Evolutionary conservation across 2,113 vertebrate genomes (phyloP).

Genomic region (Jaculus jaculus): DNA sequence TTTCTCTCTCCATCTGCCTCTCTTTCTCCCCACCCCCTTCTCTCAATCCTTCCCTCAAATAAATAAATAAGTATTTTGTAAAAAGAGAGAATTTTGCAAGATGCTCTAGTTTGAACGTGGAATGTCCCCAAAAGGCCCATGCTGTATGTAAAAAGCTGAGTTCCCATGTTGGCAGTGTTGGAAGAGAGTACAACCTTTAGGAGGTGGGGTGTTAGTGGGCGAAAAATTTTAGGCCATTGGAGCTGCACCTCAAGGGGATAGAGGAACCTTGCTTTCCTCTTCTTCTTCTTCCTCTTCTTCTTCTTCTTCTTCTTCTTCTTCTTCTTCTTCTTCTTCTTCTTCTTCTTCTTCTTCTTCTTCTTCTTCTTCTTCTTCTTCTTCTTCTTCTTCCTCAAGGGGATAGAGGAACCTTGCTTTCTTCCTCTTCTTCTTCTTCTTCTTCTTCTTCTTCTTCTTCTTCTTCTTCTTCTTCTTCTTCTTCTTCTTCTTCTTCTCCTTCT

Average conservation of each 20-base stretch:
- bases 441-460: not conserved
- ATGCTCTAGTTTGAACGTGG: not conserved
- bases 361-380: not conserved
- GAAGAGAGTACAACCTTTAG: not conserved
- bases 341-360: too few relatives aligned
- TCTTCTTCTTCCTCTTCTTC: not conserved
- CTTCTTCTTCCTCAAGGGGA: not conserved
- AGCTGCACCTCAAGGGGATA: not conserved
- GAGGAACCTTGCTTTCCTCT: not conserved
- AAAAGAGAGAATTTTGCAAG: slow-evolving; percentile 27
- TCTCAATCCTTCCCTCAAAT: too few relatives aligned
- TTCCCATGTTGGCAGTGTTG: not conserved
- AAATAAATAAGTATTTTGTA: too few relatives aligned
- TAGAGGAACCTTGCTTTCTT: too few relatives aligned
- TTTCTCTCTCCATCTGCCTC: too few relatives aligned
- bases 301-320: too few relatives aligned
- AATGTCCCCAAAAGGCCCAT: too few relatives aligned
- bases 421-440: not conserved
- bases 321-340: not conserved
- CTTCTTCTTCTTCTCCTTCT: not conserved
- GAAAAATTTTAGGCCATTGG: not conserved
- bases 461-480: not conserved
- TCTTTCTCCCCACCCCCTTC: too few relatives aligned
- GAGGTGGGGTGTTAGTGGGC: not conserved
- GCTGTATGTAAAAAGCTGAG: not conserved